Evolutionary conservation across 2,113 vertebrate genomes (phyloP).

Genomic region (Gambusia affinis): DNA sequence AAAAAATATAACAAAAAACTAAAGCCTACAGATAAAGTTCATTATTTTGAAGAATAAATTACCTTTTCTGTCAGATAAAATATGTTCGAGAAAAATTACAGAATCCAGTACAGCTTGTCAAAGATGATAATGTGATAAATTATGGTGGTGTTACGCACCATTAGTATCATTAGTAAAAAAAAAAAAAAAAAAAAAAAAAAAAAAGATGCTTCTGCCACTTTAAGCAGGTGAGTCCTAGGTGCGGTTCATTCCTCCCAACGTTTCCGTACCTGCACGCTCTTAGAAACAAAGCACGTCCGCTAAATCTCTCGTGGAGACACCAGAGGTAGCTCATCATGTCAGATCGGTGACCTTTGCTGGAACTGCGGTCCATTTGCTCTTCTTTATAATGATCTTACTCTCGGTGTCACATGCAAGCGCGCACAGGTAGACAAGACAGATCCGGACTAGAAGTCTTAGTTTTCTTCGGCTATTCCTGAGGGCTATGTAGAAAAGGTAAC

Average conservation of each 20-base stretch:
- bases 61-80: too few relatives aligned
- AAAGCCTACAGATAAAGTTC: too few relatives aligned
- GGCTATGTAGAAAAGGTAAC: conserved; percentile 45
- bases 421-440: conserved; percentile 55
- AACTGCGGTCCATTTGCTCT: background rate
- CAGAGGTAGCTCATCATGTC: background rate
- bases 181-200: background rate
- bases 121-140: too few relatives aligned
- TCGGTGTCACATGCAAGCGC: background rate
- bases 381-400: conserved; percentile 9
- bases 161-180: background rate
- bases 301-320: background rate
- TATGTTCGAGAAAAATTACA: too few relatives aligned
- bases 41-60: too few relatives aligned
- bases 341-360: background rate
- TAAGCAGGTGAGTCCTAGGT: conserved; percentile 71
- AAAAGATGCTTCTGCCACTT: conserved; percentile 52
- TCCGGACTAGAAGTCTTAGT: conserved; percentile 21
- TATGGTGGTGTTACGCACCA: too few relatives aligned
- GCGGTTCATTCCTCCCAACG: conserved; percentile 47
- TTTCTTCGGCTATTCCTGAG: conserved; percentile 5
- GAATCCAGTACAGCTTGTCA: background rate
- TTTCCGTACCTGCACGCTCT: conserved; percentile 53
- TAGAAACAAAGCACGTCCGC: conserved; percentile 41
- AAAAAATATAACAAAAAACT: too few relatives aligned